These are phyloP conservation scores for Cheumatopsyche charites DNA, from an alignment of 1,140 invertebrate species.

Conservation along the genomic window DNA sequence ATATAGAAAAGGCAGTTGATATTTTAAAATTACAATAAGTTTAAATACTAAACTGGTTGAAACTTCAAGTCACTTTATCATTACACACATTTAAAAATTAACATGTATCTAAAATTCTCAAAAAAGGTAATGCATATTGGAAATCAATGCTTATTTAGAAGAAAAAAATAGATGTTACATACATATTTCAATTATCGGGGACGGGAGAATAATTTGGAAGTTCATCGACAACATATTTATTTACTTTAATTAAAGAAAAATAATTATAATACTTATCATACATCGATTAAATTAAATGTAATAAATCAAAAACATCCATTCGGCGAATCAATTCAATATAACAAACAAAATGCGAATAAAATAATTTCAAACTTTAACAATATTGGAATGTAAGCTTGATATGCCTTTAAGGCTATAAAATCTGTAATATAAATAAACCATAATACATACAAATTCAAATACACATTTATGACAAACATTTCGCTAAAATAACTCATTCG, in stretches of 20 bases:
- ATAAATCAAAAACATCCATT: no score
- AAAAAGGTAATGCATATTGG: no score
- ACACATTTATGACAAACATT: not conserved
- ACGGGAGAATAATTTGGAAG: not conserved
- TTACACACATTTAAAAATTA: not conserved
- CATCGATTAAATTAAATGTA: no score
- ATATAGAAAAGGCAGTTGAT: slow-evolving; percentile 50
- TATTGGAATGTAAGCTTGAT: slow-evolving; percentile 33
- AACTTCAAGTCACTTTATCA: not conserved
- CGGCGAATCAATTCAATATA: no score
- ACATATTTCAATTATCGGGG: not conserved
- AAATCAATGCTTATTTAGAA: no score
- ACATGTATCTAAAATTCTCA: no score
- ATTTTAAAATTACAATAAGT: slow-evolving; percentile 45
- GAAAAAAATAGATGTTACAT: no score
- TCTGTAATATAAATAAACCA: not conserved
- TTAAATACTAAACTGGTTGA: slow-evolving; percentile 4
- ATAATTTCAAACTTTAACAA: not conserved
- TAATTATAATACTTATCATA: not conserved
- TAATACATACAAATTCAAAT: not conserved
- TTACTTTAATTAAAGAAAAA: not conserved
- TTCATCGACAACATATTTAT: not conserved
- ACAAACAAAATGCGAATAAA: no score
- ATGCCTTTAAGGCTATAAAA: slow-evolving; percentile 36
- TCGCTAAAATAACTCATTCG: not conserved